Evolutionary conservation across 2,888 invertebrate genomes (phyloP), one percentile per base, ranked within the genome.

Genomic region (Pimpla rufipes): DNA sequence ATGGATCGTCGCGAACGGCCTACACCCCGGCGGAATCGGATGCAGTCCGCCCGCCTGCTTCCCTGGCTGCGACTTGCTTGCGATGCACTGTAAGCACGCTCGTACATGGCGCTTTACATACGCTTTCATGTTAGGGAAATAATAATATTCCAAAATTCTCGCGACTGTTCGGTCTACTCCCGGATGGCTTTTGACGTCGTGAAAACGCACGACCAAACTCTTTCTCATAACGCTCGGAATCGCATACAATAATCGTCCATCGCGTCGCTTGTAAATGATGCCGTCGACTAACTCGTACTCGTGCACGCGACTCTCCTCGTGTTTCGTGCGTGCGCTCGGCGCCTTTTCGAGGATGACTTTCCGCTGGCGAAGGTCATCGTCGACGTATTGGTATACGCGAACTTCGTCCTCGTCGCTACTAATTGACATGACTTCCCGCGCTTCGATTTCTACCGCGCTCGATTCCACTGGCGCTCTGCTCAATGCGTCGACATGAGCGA

Each of bases 1-100:
- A n/a, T n/a, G n/a, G n/a, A n/a, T n/a, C 29, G 52, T 88, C 84
- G 47, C 81, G 40, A 88, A 88, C 0, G 87, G 87, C 57, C 85
- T 13, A 13, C 11, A 23, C 10, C 84, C 87, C 1, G 81, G 84
- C 0, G 81, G 78, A 21, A 87, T 85, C 2, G 87, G 87, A 57
- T 87, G 83, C 23, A 88, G 37, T 2, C 75, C 62, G 11, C 87
- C 86, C 0, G 79, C 84, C 71, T 76, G 81, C 7, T 70, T 68
- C 11, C 87, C 88, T 1, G 73, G 66, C 3, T 40, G 37, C 3
- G 45, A 40, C 13, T 79, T 79, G 0, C 55, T 8, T 1, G 82
- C 21, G 0, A 84, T 40, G 37, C 88, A 88, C 23, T 86, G 83
- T 1, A 87, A 7, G 55, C 87, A 88, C 2, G 71, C 68, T 8